Evolutionary conservation across 2,797 vertebrate genomes (phyloP).

Genomic region (Typhlichthys eigenmanni): DNA sequence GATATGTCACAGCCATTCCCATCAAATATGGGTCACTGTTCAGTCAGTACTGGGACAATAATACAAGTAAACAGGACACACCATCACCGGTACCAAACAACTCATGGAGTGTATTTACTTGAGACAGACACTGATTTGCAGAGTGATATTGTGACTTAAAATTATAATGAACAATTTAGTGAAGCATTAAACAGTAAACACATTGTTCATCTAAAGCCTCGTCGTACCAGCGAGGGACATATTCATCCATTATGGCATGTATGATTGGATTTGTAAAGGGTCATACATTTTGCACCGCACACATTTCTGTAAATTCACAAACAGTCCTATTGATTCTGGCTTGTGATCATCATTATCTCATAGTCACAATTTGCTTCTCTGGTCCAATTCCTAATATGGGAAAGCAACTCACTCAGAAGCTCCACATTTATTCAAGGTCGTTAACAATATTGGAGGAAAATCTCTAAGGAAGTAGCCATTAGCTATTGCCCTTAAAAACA

Average conservation of each 20-base stretch:
- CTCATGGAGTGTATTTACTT: slow-evolving; percentile 10
- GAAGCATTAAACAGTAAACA: slow-evolving; percentile 14
- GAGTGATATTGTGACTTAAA: too few relatives aligned
- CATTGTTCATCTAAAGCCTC: slow-evolving; percentile 42
- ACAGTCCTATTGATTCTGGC: slow-evolving; percentile 5
- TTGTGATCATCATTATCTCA: too few relatives aligned
- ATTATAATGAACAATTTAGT: not conserved
- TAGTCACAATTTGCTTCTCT: too few relatives aligned
- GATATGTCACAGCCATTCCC: too few relatives aligned
- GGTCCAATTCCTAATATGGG: too few relatives aligned
- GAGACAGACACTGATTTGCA: not conserved
- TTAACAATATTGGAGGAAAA: too few relatives aligned
- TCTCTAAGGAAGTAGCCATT: not conserved
- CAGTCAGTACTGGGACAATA: too few relatives aligned
- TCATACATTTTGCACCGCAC: slow-evolving; percentile 28
- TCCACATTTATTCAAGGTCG: too few relatives aligned
- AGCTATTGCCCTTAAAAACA: too few relatives aligned
- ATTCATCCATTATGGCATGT: slow-evolving; percentile 34
- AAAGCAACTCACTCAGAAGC: too few relatives aligned
- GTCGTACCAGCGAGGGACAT: slow-evolving; percentile 19
- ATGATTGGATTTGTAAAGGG: slow-evolving; percentile 23
- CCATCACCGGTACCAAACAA: slow-evolving; percentile 8
- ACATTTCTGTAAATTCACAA: slow-evolving; percentile 29
- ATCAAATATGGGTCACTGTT: too few relatives aligned
- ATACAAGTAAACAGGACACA: too few relatives aligned